Evolutionary conservation across 2,888 invertebrate species (phyloP), one percentile per base, ranked within the genome.

Genomic region (Macaria liturata): DNA sequence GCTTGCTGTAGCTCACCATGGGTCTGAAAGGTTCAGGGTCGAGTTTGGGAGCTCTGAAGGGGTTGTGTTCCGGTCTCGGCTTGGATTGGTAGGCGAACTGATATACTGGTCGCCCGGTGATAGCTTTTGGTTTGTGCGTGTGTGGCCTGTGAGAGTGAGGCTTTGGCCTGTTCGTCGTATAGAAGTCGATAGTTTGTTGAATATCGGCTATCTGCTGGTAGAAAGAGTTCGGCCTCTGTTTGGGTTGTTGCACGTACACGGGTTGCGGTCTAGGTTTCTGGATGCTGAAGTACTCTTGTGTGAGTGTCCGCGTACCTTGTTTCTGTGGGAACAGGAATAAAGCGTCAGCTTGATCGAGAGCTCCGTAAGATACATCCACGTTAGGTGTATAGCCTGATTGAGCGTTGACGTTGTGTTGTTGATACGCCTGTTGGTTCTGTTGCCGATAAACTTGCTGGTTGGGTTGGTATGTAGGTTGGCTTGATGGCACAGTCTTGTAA

Each of bases 71-170:
- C 6, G 86, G 91, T 64, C 91, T 84, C 32, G 81, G 82, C 7
- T 94, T 92, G 0, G 94, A 93, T 75, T 96, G 94, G 74, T 95
- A 96, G 71, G 94, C 95, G 76, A 94, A 96, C 75, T 96, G 95
- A 75, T 95, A 96, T 3, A 88, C 84, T 0, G 95, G 95, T 73
- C 94, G 93, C 0, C 93, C 78, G 51, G 93, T 84, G 9, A 87
- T 83, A 8, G 93, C 83, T 73, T 93, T 93, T 5, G 92, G 88
- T 73, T 93, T 89, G 71, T 86, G 88, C 31, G 77, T 71, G 58
- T 87, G 83, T 30, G 80, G 80, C 62, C 88, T 80, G 57, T 84
- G 84, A 9, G 84, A 80, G 59, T 92, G 84, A 4, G 86, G 66
- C 61, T 93, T 92, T 9, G 94, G 94, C 52, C 93, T 91, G 49